Evolutionary conservation across 2,888 invertebrate species (phyloP), one percentile per base, ranked within the genome.

Genomic region (Orthonevra nobilis): DNA sequence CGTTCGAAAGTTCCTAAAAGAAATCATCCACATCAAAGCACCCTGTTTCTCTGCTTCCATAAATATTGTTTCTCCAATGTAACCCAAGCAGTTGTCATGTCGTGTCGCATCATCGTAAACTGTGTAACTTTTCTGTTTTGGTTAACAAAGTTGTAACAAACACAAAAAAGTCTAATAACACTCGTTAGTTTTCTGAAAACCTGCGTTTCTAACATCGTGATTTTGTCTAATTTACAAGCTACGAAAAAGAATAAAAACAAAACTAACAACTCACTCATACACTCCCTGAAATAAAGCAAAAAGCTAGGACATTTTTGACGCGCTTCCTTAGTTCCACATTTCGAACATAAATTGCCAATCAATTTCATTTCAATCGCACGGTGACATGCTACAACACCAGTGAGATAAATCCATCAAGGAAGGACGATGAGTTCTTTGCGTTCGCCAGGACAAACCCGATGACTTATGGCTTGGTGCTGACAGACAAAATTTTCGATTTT

Each of bases 341-440:
- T 60, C 42, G 36, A 46, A 46, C 60, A 60, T 46, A 60, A 60
- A 60, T 46, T 44, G 60, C 60, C 46, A 46, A 60, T 60, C 46
- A 60, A 60, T 46, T 60, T 46, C 5, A 46, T 15, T 34, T 60
- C 60, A 60, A 60, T 46, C 46, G 60, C 36, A 23, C 26, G 26
- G 23, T 10, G 46, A 19, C 46, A 60, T 26, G 60, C 46, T 26
- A 60, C 26, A 23, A 17, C 34, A 10, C 15, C 26, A 23, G 17
- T n/a, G 36, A n/a, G 52, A 54, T 54, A 36, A 54, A 54, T 54
- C 52, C n/a, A 34, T 36, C 15, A 54, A 54, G 26, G 46, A 46
- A 14, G 17, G 46, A 46, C 20, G 26, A 60, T 60, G 40, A 60
- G 36, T 60, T 14, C 26, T 5, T 7, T 20, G 10, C 10, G 9